Percentiles rank a stretch among this genome's conserved stretches.
Conservation (phyloP, 1,140 invertebrate genomes). For the Trichoplusia ni region DNA sequence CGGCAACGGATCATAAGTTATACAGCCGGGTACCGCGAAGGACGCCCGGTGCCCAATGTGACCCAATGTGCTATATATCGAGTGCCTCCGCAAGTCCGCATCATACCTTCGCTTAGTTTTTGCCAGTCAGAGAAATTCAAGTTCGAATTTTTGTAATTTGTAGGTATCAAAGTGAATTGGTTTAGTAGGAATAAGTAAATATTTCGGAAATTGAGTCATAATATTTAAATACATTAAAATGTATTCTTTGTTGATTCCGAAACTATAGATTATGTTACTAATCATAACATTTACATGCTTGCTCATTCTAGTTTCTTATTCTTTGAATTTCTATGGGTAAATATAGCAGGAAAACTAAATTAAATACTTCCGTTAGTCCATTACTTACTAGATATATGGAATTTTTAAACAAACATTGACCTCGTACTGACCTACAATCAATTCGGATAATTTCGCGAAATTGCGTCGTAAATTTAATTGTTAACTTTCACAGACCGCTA, state of each 20-base stretch:
- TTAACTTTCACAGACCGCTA: constrained; percentile 20
- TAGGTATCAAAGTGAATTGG: not conserved
- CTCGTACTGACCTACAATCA: constrained; percentile 18
- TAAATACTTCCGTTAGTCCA: constrained; percentile 3
- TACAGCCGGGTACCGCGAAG: constrained; percentile 49
- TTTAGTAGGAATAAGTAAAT: too few species aligned
- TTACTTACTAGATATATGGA: constrained; percentile 13
- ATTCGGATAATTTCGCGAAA: constrained; percentile 15
- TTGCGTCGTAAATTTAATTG: constrained; percentile 23
- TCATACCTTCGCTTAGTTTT: constrained; percentile 27
- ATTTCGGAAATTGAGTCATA: too few species aligned
- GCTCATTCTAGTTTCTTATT: too few species aligned
- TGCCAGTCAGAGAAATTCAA: constrained; percentile 20
- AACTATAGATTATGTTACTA: too few species aligned
- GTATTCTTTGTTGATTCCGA: too few species aligned
- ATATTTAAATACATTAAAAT: too few species aligned
- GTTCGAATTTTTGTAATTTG: not conserved
- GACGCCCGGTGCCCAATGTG: constrained; percentile 68
- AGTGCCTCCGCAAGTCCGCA: constrained; percentile 35
- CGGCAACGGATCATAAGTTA: constrained; percentile 24
- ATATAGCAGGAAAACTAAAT: not conserved
- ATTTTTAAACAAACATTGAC: constrained; percentile 7
- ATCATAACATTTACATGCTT: too few species aligned
- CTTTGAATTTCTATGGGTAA: not conserved
- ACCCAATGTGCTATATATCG: constrained; percentile 55